A percentile compares a stretch with the other conserved stretches of the same genome.
These are phyloP conservation scores for Odontamblyopus rebecca DNA, from an alignment of 2,797 vertebrate genomes.

Conservation along the genomic window DNA sequence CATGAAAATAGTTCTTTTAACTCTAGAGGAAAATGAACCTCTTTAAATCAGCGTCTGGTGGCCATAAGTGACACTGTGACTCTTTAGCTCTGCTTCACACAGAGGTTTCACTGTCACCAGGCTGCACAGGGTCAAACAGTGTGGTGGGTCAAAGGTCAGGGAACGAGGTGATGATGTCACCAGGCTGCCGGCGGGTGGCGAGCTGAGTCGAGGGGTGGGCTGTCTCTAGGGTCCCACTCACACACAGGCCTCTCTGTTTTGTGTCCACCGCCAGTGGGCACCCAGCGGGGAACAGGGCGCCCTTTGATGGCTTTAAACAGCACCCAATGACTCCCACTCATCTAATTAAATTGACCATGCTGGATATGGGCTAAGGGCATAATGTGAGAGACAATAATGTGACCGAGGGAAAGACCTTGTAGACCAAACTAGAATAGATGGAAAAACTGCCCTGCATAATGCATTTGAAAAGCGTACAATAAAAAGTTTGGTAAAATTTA, in stretches of 20 bases:
- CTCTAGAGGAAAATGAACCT: conserved; percentile 25
- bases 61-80: conserved; percentile 57
- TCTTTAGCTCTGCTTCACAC: conserved; percentile 46
- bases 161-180: conserved; percentile 80
- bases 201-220: conserved; percentile 43
- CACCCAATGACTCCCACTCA: conserved; percentile 78
- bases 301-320: conserved; percentile 83
- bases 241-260: conserved; percentile 78
- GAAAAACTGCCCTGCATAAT: conserved; percentile 36
- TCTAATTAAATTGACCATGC: conserved; percentile 76
- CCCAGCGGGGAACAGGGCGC: conserved; percentile 72
- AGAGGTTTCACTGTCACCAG: conserved; percentile 74
- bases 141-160: conserved; percentile 68
- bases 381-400: conserved; percentile 34
- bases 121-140: conserved; percentile 71
- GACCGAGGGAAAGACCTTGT: conserved; percentile 52
- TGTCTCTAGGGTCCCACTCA: conserved; percentile 55
- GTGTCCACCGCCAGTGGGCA: conserved; percentile 71
- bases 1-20: conserved; percentile 34
- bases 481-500: conserved; percentile 13
- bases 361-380: conserved; percentile 52
- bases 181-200: conserved; percentile 52
- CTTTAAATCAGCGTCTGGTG: conserved; percentile 43
- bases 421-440: conserved; percentile 47
- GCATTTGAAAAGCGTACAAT: conserved; percentile 39